These are phyloP conservation scores for Rousettus madagascariensis DNA, from an alignment of 2,797 vertebrate genomes.

Conservation along the genomic window DNA sequence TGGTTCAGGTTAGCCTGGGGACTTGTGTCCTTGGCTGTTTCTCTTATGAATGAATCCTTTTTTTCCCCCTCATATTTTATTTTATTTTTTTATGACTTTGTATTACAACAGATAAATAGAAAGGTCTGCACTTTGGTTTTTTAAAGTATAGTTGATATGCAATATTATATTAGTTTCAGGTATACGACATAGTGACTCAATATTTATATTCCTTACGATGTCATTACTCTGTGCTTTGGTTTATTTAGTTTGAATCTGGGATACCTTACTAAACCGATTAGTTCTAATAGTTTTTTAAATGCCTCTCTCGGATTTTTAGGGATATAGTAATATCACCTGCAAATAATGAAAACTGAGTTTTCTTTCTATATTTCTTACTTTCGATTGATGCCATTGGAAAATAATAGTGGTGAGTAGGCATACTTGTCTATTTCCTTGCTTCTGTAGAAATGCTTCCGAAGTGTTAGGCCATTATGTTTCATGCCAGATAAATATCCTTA, in stretches of 20 bases:
- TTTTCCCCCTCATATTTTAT: neutral
- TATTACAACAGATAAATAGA: neutral
- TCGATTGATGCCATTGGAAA: neutral
- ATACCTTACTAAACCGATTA: neutral
- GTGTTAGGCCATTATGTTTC: neutral
- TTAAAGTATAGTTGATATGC: neutral
- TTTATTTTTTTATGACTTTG: neutral
- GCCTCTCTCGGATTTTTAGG: neutral
- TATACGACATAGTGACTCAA: neutral
- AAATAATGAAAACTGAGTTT: neutral
- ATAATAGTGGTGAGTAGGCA: neutral
- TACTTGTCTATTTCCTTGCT: neutral
- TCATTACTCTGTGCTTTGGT: neutral
- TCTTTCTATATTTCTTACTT: neutral
- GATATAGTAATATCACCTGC: neutral
- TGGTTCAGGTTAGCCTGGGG: neutral
- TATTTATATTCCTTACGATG: neutral
- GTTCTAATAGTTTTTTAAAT: constrained; percentile 24
- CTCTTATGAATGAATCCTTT: neutral
- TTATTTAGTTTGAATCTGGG: constrained; percentile 13
- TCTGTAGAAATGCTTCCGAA: neutral
- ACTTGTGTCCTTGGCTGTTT: neutral
- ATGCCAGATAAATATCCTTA: constrained; percentile 21
- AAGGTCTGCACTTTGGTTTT: neutral
- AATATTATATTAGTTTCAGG: neutral